Conservation (phyloP, 1,140 invertebrate genomes). For the Tribolium castaneum region DNA sequence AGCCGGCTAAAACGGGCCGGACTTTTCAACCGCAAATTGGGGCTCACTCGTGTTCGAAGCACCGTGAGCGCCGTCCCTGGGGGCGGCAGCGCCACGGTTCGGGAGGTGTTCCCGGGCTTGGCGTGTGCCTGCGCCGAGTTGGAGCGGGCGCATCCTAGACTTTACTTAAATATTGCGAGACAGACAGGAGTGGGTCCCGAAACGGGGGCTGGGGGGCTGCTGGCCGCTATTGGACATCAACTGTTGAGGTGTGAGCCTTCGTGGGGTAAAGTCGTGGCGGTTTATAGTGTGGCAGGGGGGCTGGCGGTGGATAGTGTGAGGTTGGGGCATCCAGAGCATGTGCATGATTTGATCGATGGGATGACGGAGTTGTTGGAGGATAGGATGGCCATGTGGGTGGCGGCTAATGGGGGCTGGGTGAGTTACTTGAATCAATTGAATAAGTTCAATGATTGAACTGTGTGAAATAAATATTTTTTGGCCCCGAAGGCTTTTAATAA, state of each 20-base stretch:
- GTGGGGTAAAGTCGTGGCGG: conserved; percentile 76
- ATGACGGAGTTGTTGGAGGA: conserved; percentile 74
- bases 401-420: conserved; percentile 80
- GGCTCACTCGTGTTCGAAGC: conserved; percentile 73
- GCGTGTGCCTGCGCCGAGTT: conserved; percentile 70
- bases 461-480: too few species aligned
- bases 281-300: conserved; percentile 76
- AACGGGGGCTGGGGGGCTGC: conserved; percentile 65
- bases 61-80: conserved; percentile 65
- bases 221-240: conserved; percentile 71
- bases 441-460: neutral
- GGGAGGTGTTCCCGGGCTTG: conserved; percentile 64
- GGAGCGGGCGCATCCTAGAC: conserved; percentile 74
- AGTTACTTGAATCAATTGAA: conserved; percentile 30
- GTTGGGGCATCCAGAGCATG: conserved; percentile 73
- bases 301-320: conserved; percentile 77
- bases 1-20: conserved; percentile 73
- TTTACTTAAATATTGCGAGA: conserved; percentile 70
- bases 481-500: too few species aligned
- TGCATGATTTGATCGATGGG: conserved; percentile 71
- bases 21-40: conserved; percentile 76
- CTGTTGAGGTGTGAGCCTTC: conserved; percentile 68
- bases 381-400: conserved; percentile 75
- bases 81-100: conserved; percentile 42
- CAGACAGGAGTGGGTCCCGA: conserved; percentile 67